phyloP scores from a whole-genome alignment of 2,888 invertebrate species.

The Ophion ventricosus region DNA sequence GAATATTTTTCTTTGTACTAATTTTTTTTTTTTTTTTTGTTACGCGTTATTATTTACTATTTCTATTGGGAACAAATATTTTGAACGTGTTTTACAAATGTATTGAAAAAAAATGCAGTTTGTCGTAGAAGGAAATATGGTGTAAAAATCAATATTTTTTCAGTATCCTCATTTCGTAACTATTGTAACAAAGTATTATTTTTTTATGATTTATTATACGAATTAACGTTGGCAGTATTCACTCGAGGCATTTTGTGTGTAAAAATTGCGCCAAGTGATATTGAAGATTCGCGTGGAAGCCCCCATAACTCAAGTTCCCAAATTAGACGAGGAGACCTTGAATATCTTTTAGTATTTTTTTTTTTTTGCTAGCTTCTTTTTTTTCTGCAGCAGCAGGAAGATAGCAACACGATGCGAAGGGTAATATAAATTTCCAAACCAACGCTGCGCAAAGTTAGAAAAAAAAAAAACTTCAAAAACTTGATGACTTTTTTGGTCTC shows the following conservation, averaged over 20 bases:
- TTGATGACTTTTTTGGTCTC: no score
- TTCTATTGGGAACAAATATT: no score
- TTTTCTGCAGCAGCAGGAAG: not conserved
- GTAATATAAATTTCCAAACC: not conserved
- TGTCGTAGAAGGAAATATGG: no score
- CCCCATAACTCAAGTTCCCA: conserved; percentile 38
- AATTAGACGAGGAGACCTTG: conserved; percentile 61
- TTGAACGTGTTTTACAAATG: no score
- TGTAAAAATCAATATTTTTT: no score
- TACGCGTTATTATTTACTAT: no score
- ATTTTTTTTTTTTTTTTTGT: no score
- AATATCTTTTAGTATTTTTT: conserved; percentile 24
- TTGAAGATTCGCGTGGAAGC: conserved; percentile 37
- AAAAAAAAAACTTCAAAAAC: not conserved
- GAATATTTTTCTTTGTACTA: no score
- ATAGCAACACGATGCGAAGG: conserved; percentile 16
- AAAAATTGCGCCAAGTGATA: conserved; percentile 12
- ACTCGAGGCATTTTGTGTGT: not conserved
- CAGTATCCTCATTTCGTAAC: no score
- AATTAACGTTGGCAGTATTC: not conserved
- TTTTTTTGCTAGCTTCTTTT: not conserved
- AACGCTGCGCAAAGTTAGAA: not conserved
- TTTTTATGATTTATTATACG: no score
- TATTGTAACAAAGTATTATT: no score
- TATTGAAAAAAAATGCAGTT: no score